phyloP scores from a whole-genome alignment of 2,888 invertebrate genomes.

The Stenotaenia linearis region DNA sequence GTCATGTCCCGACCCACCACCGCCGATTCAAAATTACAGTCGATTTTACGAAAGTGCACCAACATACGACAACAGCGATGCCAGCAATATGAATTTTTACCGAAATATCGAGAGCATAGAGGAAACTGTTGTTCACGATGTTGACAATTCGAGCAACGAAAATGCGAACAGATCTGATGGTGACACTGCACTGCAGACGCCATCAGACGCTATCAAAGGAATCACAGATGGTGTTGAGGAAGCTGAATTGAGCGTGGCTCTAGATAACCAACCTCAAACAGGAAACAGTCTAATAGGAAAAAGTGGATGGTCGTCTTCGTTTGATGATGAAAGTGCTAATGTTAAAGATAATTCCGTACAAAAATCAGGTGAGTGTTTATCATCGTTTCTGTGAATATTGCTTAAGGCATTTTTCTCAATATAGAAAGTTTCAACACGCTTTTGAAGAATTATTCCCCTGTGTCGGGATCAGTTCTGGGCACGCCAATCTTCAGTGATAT shows the following conservation, averaged over 20 bases:
- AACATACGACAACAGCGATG: not conserved
- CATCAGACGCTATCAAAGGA: slow-evolving; percentile 2
- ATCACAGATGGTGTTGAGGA: slow-evolving; percentile 30
- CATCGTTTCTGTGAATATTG: not conserved
- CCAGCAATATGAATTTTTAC: not conserved
- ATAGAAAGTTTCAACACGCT: slow-evolving; percentile 35
- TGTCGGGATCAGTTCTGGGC: slow-evolving; percentile 29
- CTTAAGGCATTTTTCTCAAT: no score
- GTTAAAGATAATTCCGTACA: not conserved
- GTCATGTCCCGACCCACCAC: slow-evolving; percentile 35
- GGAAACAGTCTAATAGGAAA: slow-evolving; percentile 39
- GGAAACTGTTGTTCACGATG: slow-evolving; percentile 27
- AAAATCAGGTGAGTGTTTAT: not conserved
- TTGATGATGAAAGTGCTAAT: slow-evolving; percentile 34
- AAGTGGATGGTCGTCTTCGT: slow-evolving; percentile 41
- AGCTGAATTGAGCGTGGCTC: slow-evolving; percentile 30
- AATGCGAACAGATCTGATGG: not conserved
- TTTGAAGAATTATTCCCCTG: slow-evolving; percentile 35
- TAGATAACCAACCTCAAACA: not conserved
- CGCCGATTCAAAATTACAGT: slow-evolving; percentile 11
- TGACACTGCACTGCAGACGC: not conserved
- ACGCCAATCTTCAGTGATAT: slow-evolving; percentile 36
- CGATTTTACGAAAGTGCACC: not conserved
- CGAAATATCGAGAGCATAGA: not conserved
- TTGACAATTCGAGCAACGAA: not conserved